These are phyloP conservation scores for Pseudonaja textilis DNA, from an alignment of 2,113 vertebrate species.

Conservation along the genomic window DNA sequence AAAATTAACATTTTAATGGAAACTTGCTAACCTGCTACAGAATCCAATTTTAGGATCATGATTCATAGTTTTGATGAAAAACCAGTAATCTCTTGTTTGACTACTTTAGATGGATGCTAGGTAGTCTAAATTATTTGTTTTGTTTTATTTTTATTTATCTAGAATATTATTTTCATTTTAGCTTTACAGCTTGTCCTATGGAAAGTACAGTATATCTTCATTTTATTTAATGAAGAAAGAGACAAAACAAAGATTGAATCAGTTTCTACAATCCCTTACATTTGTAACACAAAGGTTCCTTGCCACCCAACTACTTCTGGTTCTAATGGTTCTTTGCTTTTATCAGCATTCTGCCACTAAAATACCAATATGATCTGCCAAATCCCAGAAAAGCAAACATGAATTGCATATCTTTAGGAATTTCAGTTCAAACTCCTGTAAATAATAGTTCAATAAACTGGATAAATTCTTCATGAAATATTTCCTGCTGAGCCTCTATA, in stretches of 20 bases:
- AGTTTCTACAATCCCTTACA: not conserved
- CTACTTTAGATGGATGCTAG: not conserved
- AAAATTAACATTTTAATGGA: not conserved
- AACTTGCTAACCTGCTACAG: not conserved
- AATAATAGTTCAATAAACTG: not conserved
- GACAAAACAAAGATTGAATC: not conserved
- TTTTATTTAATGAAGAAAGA: not conserved
- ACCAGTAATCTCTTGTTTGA: not conserved
- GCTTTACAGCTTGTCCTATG: not conserved
- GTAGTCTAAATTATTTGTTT: not conserved
- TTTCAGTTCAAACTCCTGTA: not conserved
- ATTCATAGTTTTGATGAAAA: not conserved
- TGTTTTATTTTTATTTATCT: not conserved
- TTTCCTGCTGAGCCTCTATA: not conserved
- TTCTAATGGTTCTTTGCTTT: not conserved
- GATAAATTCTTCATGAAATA: not conserved
- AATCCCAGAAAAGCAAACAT: not conserved
- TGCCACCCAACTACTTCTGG: not conserved
- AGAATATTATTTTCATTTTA: not conserved
- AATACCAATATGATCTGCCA: not conserved
- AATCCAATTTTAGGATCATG: not conserved
- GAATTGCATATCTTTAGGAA: not conserved
- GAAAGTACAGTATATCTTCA: not conserved
- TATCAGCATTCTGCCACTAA: not conserved
- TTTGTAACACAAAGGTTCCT: not conserved